Conservation (phyloP, 2,797 vertebrate genomes). For the Pyrocephalus nanus region DNA sequence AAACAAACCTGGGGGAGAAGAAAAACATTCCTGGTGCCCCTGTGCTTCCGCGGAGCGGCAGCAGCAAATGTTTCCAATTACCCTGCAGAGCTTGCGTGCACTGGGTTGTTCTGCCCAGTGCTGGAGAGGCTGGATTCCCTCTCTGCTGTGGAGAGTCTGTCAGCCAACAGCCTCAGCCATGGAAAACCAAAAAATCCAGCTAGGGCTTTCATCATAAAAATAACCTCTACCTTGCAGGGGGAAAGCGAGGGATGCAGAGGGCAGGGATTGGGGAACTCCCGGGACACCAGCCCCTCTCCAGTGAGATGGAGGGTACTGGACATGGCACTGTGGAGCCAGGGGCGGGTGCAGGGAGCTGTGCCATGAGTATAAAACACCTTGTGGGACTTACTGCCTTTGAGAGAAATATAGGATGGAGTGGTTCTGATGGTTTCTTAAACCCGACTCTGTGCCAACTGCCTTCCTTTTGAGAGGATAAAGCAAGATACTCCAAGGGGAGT, state of each 20-base stretch:
- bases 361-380: not conserved
- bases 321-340: not conserved
- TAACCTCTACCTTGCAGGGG: not conserved
- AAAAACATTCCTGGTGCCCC: constrained; percentile 33
- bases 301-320: rapidly evolving
- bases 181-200: not conserved
- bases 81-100: not conserved
- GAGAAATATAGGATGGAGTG: not conserved
- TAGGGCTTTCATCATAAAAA: not conserved
- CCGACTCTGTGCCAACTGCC: not conserved
- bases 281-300: not conserved
- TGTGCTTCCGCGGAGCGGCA: not conserved
- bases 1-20: not conserved
- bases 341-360: not conserved
- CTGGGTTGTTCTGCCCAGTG: not conserved
- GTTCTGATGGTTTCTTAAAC: not conserved
- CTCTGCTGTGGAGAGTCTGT: not conserved
- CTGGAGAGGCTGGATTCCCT: constrained; percentile 16
- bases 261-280: not conserved
- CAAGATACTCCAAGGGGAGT: not conserved
- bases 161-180: not conserved
- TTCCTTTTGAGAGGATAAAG: not conserved
- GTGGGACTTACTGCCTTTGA: not conserved
- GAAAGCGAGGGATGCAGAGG: rapidly evolving
- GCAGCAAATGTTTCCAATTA: constrained; percentile 66